Evolutionary conservation across 2,797 vertebrate genomes (phyloP), one percentile per base, ranked within the genome.

Genomic region (Sebastes glaucus): DNA sequence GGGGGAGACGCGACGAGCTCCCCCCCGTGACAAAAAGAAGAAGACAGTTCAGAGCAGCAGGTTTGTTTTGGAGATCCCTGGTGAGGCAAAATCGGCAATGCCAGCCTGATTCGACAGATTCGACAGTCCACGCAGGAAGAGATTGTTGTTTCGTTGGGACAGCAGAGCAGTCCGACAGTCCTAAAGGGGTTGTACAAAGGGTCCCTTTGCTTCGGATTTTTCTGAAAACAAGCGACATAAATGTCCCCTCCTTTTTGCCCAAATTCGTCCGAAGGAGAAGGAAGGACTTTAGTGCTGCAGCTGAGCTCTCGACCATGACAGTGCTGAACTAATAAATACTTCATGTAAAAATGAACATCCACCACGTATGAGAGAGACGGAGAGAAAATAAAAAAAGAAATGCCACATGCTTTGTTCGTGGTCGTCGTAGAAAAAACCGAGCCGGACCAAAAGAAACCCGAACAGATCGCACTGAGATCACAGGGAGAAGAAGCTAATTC

Each of bases 311-410:
- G 65, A 84, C 73, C 82, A 82, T 81, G 75, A 93, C 87, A 89
- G 94, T 95, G 94, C 95, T 91, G 84, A 95, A 96, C 93, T 94
- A 95, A 96, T 91, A 93, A 96, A 96, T 96, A 95, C 94, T 96
- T 96, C 94, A 97, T 97, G 96, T 96, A 96, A 94, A 95, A 94
- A 92, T 49, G 25, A 93, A 95, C 78, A 93, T 91, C 92, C 93
- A 91, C 89, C 85, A 90, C 89, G 82, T 76, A 78, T 80, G 77
- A 91, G 73, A 68, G 75, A n/a, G 74, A 87, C 3, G 14, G 32
- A 56, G 30, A 4, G 22, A 42, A 20, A 30, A 53, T 11, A 1
- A 61, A 66, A 13, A 57, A 77, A 77, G 55, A 72, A 85, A 88
- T 20, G 78, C 83, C 88, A 90, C 91, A 92, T 91, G 91, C 90